Evolutionary conservation across 2,888 invertebrate genomes (phyloP).

Genomic region (Gisinianus flammeolus): DNA sequence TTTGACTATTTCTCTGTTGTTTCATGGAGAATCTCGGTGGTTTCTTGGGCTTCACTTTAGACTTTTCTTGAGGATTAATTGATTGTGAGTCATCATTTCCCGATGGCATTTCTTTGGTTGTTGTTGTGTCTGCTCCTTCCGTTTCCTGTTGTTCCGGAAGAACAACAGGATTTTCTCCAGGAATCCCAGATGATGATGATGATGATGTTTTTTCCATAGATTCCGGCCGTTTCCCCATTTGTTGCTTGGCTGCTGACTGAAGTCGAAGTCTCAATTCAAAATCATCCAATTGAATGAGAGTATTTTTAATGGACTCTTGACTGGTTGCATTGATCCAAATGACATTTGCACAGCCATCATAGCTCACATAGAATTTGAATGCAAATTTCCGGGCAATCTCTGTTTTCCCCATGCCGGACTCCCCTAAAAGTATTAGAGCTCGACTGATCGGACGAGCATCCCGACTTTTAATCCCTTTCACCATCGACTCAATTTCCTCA

Average conservation of each 20-base stretch:
- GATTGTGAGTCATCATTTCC: neutral
- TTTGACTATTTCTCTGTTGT: neutral
- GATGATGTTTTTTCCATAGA: neutral
- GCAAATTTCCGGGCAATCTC: slow-evolving; percentile 39
- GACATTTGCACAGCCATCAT: slow-evolving; percentile 21
- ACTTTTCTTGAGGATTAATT: neutral
- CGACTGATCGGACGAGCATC: slow-evolving; percentile 27
- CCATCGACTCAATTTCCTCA: slow-evolving; percentile 12
- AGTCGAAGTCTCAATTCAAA: slow-evolving; percentile 5
- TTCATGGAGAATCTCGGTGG: neutral
- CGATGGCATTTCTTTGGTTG: neutral
- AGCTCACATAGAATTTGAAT: slow-evolving; percentile 26
- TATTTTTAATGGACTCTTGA: neutral
- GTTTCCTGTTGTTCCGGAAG: neutral
- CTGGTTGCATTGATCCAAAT: slow-evolving; percentile 27
- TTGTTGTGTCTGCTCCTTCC: neutral
- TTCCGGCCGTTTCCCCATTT: neutral
- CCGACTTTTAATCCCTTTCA: slow-evolving; percentile 21
- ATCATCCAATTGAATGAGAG: neutral
- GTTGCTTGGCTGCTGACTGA: neutral
- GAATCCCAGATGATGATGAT: neutral
- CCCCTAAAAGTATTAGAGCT: slow-evolving; percentile 26
- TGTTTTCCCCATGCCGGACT: slow-evolving; percentile 25
- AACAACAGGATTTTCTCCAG: neutral
- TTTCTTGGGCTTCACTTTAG: neutral